Evolutionary conservation across 1,140 invertebrate species (phyloP), one percentile per base, ranked within the genome.

Genomic region (Saccostrea cuccullata): DNA sequence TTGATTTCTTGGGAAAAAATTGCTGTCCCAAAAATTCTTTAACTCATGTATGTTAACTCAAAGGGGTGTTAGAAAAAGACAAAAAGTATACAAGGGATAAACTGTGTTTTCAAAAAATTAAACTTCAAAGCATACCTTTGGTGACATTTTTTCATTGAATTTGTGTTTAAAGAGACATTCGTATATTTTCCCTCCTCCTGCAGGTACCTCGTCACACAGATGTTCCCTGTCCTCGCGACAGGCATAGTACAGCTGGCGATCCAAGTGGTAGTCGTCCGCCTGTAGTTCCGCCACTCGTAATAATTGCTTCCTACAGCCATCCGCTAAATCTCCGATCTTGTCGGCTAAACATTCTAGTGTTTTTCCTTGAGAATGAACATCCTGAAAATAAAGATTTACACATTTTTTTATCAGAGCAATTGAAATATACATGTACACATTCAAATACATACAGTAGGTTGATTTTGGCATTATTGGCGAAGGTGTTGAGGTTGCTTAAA

Each of bases 191-290:
- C 98, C 97, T 84, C 96, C 92, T 5, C 96, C 96, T 26, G 96
- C 94, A 36, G 93, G 91, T 15, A 96, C 93, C 40, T 95, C 94
- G 13, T 92, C 90, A 93, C 96, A 97, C 87, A 96, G 95, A n/a
- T 91, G 93, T 91, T 97, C 97, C 73, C 97, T 96, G 94, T 99
- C 99, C 3, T 97, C 96, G 73, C 96, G 96, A 95, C 99, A 99
- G 3, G 98, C 97, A 91, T 98, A 96, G 95, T 97, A 99, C 26
- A 99, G 95, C 8, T 98, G 97, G 89, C 97, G 95, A 95, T 99
- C 98, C 56, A 98, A 95, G 93, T 98, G 98, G 82, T 98, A 97
- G 93, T 98, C 98, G 91, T 98, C 98, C 0, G 98, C 97, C 95
- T 98, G 98, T 47, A 98, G 96, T 94, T 99, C 98, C 2, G 98